phyloP scores from a whole-genome alignment of 2,888 invertebrate genomes.

The Piscicola geometra region DNA sequence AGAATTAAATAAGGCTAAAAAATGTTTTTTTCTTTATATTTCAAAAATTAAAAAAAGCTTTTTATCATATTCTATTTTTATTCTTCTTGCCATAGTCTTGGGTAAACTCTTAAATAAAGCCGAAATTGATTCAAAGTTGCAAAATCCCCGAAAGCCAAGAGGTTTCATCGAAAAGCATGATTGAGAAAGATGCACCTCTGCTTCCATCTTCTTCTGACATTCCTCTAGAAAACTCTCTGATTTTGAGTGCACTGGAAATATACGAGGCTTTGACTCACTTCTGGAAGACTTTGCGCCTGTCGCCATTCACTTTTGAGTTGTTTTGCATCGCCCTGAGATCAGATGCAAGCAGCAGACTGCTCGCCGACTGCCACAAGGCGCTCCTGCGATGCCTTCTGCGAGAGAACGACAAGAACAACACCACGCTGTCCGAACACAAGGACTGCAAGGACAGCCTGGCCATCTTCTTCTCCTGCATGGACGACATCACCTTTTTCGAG shows the following conservation, averaged over 20 bases:
- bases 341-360: slow-evolving; percentile 83
- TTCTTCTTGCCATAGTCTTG: no score
- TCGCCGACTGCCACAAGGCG: slow-evolving; percentile 90
- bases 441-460: slow-evolving; percentile 97
- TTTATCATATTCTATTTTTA: no score
- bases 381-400: slow-evolving; percentile 71
- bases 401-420: slow-evolving; percentile 53
- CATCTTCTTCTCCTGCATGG: slow-evolving; percentile 83
- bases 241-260: slow-evolving; percentile 55
- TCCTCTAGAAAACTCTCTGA: slow-evolving; percentile 58
- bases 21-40: no score
- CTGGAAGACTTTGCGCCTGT: slow-evolving; percentile 75
- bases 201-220: slow-evolving; percentile 24
- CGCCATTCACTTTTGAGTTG: slow-evolving; percentile 91
- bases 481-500: slow-evolving; percentile 94
- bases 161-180: no score
- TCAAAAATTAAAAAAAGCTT: no score
- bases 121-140: no score
- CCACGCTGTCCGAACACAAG: slow-evolving; percentile 85
- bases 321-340: slow-evolving; percentile 86
- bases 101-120: no score
- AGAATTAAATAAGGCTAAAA: no score
- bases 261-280: slow-evolving; percentile 94
- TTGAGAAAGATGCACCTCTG: neutral
- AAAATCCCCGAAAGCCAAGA: no score